phyloP scores from a whole-genome alignment of 2,797 vertebrate genomes.

The Pseudomugil tenellus region DNA sequence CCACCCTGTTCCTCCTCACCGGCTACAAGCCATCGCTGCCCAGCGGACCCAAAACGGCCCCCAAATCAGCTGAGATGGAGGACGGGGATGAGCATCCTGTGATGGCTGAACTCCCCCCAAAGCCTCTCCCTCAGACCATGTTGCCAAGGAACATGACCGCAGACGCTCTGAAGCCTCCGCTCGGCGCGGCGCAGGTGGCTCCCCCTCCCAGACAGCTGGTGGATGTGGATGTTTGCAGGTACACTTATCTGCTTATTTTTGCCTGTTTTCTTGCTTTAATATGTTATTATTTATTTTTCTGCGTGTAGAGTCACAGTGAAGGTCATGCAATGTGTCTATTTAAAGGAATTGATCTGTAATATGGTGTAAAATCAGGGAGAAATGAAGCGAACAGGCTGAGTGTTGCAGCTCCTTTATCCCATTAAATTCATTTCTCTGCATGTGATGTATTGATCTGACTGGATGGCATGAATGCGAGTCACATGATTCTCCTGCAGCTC shows the following conservation, averaged over 20 bases:
- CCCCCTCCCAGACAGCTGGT: constrained; percentile 79
- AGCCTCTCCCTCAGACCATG: constrained; percentile 86
- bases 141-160: constrained; percentile 81
- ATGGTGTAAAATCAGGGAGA: neutral
- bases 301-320: neutral
- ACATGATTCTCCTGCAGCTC: constrained; percentile 40
- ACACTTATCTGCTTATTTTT: neutral
- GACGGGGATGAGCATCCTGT: constrained; percentile 43
- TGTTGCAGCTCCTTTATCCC: neutral
- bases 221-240: constrained; percentile 87
- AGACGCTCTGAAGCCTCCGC: constrained; percentile 80
- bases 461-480: constrained; percentile 23
- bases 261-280: neutral
- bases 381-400: neutral
- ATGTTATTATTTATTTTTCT: neutral
- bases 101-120: constrained; percentile 73
- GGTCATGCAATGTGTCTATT: neutral
- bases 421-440: neutral
- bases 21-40: constrained; percentile 61
- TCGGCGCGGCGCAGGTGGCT: constrained; percentile 79
- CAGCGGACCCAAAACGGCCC: constrained; percentile 60
- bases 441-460: constrained; percentile 18
- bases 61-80: constrained; percentile 71
- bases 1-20: constrained; percentile 68
- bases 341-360: neutral